These are phyloP conservation scores for Timema podura DNA, from an alignment of 2,888 invertebrate species.

Conservation along the genomic window DNA sequence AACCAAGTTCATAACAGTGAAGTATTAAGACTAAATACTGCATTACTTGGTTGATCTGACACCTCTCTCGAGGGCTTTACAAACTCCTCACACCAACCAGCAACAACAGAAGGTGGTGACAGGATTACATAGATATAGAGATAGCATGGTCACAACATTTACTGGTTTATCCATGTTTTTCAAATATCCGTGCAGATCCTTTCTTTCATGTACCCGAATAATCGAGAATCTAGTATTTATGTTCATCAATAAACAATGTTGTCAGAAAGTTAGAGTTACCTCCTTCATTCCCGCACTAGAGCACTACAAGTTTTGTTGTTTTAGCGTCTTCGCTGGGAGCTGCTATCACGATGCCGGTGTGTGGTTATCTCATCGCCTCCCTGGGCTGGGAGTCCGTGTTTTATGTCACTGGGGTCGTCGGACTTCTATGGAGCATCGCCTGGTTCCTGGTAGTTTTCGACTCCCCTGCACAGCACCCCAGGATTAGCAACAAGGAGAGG, in stretches of 20 bases:
- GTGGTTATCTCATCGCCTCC: conserved; percentile 73
- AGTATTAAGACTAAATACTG: too few species aligned
- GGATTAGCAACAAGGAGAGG: conserved; percentile 69
- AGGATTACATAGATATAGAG: too few species aligned
- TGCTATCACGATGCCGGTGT: conserved; percentile 83
- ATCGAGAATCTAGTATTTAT: not conserved
- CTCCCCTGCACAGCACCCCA: conserved; percentile 76
- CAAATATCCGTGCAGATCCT: not conserved
- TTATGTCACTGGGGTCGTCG: conserved; percentile 76
- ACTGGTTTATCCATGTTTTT: too few species aligned
- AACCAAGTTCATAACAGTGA: too few species aligned
- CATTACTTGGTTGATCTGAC: too few species aligned
- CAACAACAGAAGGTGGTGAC: too few species aligned
- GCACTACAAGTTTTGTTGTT: not conserved
- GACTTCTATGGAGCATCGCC: conserved; percentile 72
- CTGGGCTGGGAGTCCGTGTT: conserved; percentile 88
- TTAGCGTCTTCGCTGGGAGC: conserved; percentile 87
- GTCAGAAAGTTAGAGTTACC: not conserved
- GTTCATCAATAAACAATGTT: not conserved
- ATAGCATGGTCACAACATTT: too few species aligned
- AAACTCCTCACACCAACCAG: too few species aligned
- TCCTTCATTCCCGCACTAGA: too few species aligned
- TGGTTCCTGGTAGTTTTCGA: conserved; percentile 81
- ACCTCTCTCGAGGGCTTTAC: too few species aligned
- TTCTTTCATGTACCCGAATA: not conserved